Evolutionary conservation across 92 coral and sea anemone species (phyloP).

Genomic region (Desmophyllum pertusum): DNA sequence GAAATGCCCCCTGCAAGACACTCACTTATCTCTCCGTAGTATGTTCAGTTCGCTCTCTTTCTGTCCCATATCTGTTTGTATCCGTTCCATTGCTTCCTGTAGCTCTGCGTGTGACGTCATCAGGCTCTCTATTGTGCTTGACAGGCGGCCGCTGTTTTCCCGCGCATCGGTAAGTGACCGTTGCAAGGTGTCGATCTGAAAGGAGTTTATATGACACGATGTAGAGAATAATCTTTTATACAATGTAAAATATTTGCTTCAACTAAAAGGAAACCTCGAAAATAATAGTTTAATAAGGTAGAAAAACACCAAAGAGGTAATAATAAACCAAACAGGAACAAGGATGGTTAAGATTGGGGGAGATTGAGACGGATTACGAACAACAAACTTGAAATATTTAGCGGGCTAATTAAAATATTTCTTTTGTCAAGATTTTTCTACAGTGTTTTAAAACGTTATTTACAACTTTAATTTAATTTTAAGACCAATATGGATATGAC

Average conservation of each 20-base stretch:
- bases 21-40: slow-evolving; percentile 72
- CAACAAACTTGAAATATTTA: background rate
- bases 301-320: background rate
- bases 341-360: background rate
- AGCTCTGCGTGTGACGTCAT: slow-evolving; percentile 93
- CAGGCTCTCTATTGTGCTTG: slow-evolving; percentile 86
- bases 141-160: slow-evolving; percentile 77
- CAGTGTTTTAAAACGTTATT: too few species aligned
- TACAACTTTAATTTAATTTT: too few species aligned
- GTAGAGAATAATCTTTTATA: background rate
- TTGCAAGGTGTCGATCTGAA: slow-evolving; percentile 83
- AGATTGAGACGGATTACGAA: background rate
- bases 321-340: background rate
- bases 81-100: slow-evolving; percentile 81
- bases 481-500: too few species aligned
- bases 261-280: background rate
- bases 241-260: background rate
- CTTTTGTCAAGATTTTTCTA: too few species aligned
- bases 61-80: slow-evolving; percentile 94
- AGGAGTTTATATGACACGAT: too few species aligned
- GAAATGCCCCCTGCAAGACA: background rate
- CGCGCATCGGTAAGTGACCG: slow-evolving; percentile 80
- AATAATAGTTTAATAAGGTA: background rate
- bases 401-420: too few species aligned
- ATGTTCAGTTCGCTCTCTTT: slow-evolving; percentile 75